Percentiles rank a stretch among this genome's conserved stretches.
Conservation (phyloP, 2,113 vertebrate species). For the Chitala chitala region DNA sequence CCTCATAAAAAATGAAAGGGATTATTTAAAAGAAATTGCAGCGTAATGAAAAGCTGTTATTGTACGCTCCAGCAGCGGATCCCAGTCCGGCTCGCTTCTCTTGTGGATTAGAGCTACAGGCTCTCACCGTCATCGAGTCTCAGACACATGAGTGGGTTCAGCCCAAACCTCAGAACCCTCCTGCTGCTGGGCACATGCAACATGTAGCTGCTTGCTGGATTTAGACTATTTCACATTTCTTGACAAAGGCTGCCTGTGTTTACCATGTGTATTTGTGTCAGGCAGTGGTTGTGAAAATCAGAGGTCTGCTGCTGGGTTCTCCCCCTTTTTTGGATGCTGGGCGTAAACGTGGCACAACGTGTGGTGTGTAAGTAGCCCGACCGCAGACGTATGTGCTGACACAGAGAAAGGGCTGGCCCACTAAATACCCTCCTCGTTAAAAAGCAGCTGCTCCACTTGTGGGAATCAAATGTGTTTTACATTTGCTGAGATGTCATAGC, state of each 20-base stretch:
- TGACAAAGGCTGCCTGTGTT: background rate
- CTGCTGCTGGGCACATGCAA: background rate
- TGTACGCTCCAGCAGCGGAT: background rate
- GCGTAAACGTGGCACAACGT: background rate
- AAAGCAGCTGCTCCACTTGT: slow-evolving; percentile 24
- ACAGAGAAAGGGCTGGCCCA: slow-evolving; percentile 24
- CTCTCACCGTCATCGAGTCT: background rate
- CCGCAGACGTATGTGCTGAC: slow-evolving; percentile 31
- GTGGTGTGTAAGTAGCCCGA: background rate
- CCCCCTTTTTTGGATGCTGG: slow-evolving; percentile 20
- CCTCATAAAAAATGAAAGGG: slow-evolving; percentile 5
- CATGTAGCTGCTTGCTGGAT: background rate
- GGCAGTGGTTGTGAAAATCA: slow-evolving; percentile 1
- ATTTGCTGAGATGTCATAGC: background rate
- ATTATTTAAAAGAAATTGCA: slow-evolving; percentile 16
- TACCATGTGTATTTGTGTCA: background rate
- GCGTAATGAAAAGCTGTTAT: slow-evolving; percentile 21
- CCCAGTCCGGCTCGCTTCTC: slow-evolving; percentile 33
- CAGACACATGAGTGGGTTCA: background rate
- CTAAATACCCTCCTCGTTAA: slow-evolving; percentile 32
- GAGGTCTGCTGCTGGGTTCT: slow-evolving; percentile 24
- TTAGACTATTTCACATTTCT: background rate
- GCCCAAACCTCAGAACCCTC: background rate
- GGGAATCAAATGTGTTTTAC: slow-evolving; percentile 5
- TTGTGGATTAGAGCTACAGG: slow-evolving; percentile 42